These are phyloP conservation scores for Halcyon malimbica DNA, from an alignment of 2,113 vertebrate species.

Conservation along the genomic window DNA sequence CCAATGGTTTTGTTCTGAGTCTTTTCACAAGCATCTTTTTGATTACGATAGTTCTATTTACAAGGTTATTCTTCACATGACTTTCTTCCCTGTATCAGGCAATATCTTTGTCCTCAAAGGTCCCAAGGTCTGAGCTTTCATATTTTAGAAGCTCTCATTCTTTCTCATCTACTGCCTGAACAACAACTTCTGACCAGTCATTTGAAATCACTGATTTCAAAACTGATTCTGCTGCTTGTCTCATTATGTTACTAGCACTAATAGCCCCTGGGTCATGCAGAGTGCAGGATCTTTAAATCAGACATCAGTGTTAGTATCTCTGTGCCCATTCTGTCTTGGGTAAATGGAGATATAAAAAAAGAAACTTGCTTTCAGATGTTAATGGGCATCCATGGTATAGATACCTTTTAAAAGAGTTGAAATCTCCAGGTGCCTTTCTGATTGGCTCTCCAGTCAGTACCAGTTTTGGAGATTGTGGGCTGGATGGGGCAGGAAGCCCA, in stretches of 20 bases:
- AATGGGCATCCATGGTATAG: not conserved
- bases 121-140: not conserved
- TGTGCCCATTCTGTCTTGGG: not conserved
- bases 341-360: not conserved
- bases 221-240: not conserved
- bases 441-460: not conserved
- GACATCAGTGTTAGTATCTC: not conserved
- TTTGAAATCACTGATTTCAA: not conserved
- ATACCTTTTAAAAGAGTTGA: not conserved
- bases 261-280: not conserved
- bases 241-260: not conserved
- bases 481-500: not conserved
- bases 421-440: not conserved
- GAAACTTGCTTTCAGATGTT: not conserved
- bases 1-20: not conserved
- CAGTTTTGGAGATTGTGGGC: not conserved
- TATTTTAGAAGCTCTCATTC: not conserved
- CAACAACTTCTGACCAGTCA: not conserved
- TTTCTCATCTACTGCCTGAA: not conserved
- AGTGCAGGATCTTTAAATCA: not conserved
- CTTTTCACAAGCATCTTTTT: not conserved
- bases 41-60: not conserved
- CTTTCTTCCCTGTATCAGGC: not conserved
- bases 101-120: not conserved
- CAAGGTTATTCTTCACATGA: not conserved